These are phyloP conservation scores for Gymnoscopelus microlampas DNA, from an alignment of 2,797 vertebrate species.

Conservation along the genomic window DNA sequence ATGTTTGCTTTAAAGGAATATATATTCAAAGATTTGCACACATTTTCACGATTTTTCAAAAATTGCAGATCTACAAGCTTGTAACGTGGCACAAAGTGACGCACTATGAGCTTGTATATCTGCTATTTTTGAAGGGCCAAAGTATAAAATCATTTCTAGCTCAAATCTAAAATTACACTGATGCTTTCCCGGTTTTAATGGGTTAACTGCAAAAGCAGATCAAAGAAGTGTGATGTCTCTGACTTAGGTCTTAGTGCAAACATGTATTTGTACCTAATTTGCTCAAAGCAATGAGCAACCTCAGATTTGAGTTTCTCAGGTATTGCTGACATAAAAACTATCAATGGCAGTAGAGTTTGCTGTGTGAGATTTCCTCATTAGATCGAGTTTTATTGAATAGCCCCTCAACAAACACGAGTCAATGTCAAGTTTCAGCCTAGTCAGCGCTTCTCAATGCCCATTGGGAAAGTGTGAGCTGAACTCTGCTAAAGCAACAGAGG, in stretches of 20 bases:
- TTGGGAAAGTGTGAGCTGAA: slow-evolving; percentile 54
- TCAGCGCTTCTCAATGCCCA: slow-evolving; percentile 54
- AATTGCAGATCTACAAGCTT: no score
- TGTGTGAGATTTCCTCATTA: slow-evolving; percentile 36
- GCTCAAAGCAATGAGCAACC: not conserved
- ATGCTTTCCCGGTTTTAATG: no score
- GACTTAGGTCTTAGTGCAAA: not conserved
- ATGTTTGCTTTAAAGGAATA: no score
- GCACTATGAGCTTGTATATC: not conserved
- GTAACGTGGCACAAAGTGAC: no score
- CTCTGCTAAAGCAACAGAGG: slow-evolving; percentile 70
- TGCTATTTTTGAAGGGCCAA: no score
- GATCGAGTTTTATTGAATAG: slow-evolving; percentile 41
- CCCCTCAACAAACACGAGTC: slow-evolving; percentile 55
- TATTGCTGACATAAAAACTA: slow-evolving; percentile 8
- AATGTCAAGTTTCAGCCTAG: slow-evolving; percentile 61
- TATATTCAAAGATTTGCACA: no score
- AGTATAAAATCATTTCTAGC: no score
- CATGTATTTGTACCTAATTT: not conserved
- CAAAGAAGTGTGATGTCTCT: slow-evolving; percentile 18
- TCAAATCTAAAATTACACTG: no score
- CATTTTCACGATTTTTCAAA: no score
- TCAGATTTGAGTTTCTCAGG: slow-evolving; percentile 7
- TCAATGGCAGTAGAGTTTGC: slow-evolving; percentile 23
- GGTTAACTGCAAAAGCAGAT: slow-evolving; percentile 33